These are phyloP conservation scores for Monodelphis domestica DNA, from an alignment of 2,797 vertebrate species.

Conservation along the genomic window DNA sequence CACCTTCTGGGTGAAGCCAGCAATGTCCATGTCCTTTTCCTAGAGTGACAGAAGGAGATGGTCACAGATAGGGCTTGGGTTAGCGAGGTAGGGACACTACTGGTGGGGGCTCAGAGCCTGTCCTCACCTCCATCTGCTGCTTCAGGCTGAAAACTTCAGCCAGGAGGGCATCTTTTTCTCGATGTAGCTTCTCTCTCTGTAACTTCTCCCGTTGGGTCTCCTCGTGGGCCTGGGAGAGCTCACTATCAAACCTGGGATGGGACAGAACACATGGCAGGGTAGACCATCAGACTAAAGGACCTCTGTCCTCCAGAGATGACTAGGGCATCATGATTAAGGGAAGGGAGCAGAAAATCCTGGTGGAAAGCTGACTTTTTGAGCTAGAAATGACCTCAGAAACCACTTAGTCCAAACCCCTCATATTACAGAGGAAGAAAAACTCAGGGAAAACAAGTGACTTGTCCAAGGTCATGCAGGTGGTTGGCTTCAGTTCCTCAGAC, in stretches of 20 bases:
- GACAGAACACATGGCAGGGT: accelerated
- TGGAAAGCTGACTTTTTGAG: background rate
- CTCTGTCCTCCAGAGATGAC: background rate
- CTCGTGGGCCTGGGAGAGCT: constrained; percentile 92
- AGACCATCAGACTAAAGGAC: background rate
- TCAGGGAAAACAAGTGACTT: background rate
- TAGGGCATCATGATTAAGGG: background rate
- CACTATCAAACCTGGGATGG: constrained; percentile 92
- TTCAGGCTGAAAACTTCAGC: constrained; percentile 92
- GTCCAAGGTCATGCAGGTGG: background rate
- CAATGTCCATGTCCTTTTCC: constrained; percentile 95
- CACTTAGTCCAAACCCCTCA: background rate
- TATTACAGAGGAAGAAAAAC: background rate
- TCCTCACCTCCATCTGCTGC: constrained; percentile 93
- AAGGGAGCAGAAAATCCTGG: accelerated
- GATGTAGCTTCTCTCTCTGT: constrained; percentile 92
- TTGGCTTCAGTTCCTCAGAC: background rate
- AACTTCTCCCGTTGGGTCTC: constrained; percentile 93
- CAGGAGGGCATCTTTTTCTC: constrained; percentile 94
- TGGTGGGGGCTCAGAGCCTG: accelerated
- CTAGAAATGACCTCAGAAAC: background rate
- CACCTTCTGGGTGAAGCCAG: constrained; percentile 90
- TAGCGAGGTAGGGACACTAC: accelerated
- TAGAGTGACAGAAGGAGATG: constrained; percentile 74
- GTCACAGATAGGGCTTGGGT: accelerated